Evolutionary conservation across 2,888 invertebrate genomes (phyloP), one percentile per base, ranked within the genome.

Genomic region (Hyalella azteca): DNA sequence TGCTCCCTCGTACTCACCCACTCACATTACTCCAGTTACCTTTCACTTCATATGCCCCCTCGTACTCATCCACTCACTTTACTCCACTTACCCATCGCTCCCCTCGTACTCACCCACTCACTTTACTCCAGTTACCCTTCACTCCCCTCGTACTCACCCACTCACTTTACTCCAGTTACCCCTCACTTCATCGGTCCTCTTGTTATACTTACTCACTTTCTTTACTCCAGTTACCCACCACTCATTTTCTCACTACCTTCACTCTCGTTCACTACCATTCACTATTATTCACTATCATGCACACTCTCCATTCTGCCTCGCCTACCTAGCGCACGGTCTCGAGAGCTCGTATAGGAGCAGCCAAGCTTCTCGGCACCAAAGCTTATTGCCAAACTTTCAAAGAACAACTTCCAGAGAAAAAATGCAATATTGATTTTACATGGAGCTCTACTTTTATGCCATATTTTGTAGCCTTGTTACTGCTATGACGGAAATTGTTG

Each of bases 381-480:
- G 75, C 75, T 75, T 75, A 75, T 75, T 75, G 75, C 75, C n/a
- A 75, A 75, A 75, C 26, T 75, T 75, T 75, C 45, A 41, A 75
- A 26, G 41, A 26, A 41, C 40, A 75, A 75, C 75, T 75, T 75
- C 36, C 41, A 13, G 45, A 19, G 75, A 75, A 75, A 73, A 75
- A 75, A 75, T 75, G 75, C 75, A 75, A 75, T 75, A 75, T 75
- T 75, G 75, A 75, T 75, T 75, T 75, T 45, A 45, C 45, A 75
- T 45, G 75, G 45, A 36, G 5, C 66, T 36, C 36, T n/a, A 36
- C n/a, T 66, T 66, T 22, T 66, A 29, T 66, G 7, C 36, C 19
- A 5, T 19, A 32, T 36, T 66, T 36, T 66, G 9, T 45, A 45
- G 11, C 45, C 45, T 45, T 45, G 11, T 15, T 15, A 11, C 15